phyloP scores from a whole-genome alignment of 1,140 invertebrate genomes.

The Anoplolepis gracilipes region DNA sequence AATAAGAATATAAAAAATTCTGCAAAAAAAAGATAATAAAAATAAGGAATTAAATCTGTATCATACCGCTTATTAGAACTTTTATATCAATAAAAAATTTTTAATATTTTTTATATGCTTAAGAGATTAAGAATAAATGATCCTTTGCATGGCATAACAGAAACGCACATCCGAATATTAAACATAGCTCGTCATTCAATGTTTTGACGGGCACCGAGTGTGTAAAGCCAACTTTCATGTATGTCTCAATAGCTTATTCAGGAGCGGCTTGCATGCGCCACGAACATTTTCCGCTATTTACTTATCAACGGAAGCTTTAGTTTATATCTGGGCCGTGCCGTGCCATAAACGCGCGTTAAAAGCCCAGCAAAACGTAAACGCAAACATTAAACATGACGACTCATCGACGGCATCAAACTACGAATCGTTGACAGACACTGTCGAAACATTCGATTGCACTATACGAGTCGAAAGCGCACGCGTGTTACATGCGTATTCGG shows the following conservation, averaged over 20 bases:
- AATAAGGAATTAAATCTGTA: background rate
- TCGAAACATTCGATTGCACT: constrained; percentile 31
- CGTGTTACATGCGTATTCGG: constrained; percentile 33
- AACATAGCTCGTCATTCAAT: background rate
- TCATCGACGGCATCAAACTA: constrained; percentile 39
- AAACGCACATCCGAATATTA: constrained; percentile 13
- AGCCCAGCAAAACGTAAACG: constrained; percentile 6
- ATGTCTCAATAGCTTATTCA: constrained; percentile 53
- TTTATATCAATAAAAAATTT: background rate
- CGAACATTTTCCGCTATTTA: constrained; percentile 33
- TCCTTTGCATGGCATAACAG: background rate
- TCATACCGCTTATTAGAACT: background rate
- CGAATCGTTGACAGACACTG: constrained; percentile 31
- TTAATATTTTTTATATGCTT: constrained; percentile 1
- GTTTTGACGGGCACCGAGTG: background rate
- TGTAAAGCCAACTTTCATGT: constrained; percentile 36
- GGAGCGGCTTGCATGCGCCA: background rate
- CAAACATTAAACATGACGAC: constrained; percentile 26
- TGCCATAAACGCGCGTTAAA: constrained; percentile 12
- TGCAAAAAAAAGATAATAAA: background rate
- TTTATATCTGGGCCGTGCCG: constrained; percentile 24
- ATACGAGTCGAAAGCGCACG: constrained; percentile 40
- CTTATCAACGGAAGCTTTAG: constrained; percentile 49
- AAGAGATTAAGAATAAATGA: background rate
- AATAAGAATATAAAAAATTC: background rate